A percentile compares a stretch with the other conserved stretches of the same genome.
Evolutionary conservation across 2,797 vertebrate species (phyloP).

Genomic region (Tangara arthus): DNA sequence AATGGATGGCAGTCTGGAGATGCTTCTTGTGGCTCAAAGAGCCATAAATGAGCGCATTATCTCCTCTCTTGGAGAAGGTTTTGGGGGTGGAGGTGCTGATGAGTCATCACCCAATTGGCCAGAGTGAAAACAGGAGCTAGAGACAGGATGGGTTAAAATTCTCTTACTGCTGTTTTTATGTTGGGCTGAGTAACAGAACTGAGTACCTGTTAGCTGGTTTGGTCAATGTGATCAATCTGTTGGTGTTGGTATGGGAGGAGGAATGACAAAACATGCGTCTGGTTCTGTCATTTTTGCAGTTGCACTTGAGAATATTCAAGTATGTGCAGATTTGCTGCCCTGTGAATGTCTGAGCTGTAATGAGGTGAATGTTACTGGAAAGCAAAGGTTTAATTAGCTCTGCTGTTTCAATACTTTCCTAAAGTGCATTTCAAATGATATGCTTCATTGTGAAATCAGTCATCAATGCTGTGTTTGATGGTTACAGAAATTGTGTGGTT

Average conservation of each 20-base stretch:
- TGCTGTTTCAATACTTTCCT: not conserved
- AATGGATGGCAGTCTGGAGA: not conserved
- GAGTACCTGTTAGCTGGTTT: not conserved
- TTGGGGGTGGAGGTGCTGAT: not conserved
- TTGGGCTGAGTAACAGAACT: not conserved
- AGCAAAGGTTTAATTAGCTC: slow-evolving; percentile 32
- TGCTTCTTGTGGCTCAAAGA: not conserved
- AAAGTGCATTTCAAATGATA: slow-evolving; percentile 11
- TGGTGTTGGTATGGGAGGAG: not conserved
- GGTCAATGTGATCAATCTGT: not conserved
- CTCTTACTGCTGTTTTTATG: not conserved
- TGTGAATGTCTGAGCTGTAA: not conserved
- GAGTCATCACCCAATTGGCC: not conserved
- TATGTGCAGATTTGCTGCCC: not conserved
- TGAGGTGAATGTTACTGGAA: slow-evolving; percentile 1
- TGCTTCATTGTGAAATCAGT: not conserved
- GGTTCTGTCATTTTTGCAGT: not conserved
- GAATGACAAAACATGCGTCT: not conserved
- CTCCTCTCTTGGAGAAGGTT: not conserved
- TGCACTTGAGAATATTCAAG: not conserved
- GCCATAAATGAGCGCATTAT: not conserved
- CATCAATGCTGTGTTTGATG: not conserved
- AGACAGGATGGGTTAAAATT: not conserved
- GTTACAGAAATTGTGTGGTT: slow-evolving; percentile 9
- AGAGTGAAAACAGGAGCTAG: not conserved